Percentiles rank a stretch among this genome's conserved stretches.
Conservation (phyloP, 2,888 invertebrate species). For the Griposia aprilina region DNA sequence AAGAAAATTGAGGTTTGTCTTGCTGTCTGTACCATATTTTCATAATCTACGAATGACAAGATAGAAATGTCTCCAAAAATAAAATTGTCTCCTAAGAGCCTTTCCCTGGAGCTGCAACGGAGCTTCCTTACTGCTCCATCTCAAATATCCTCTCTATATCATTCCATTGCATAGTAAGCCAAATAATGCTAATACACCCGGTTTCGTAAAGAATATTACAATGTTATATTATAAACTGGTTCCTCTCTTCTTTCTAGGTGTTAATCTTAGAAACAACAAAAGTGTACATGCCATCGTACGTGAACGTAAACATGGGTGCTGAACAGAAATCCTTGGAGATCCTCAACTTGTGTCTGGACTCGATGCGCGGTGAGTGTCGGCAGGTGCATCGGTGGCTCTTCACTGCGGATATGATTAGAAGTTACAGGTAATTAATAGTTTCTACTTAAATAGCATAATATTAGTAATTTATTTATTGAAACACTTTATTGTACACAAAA, state of each 20-base stretch:
- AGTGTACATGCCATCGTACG: constrained; percentile 98
- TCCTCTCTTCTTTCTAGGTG: constrained; percentile 86
- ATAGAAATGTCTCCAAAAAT: neutral
- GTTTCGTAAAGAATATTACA: neutral
- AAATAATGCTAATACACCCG: neutral
- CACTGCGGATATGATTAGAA: constrained; percentile 96
- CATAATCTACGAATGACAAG: neutral
- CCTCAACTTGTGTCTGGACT: constrained; percentile 95
- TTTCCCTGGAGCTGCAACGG: neutral
- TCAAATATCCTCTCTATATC: neutral
- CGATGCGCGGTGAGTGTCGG: constrained; percentile 94
- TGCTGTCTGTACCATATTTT: neutral
- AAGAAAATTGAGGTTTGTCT: neutral
- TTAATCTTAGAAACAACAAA: constrained; percentile 97
- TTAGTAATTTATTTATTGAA: neutral
- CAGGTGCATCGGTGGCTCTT: constrained; percentile 98
- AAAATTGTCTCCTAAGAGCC: neutral
- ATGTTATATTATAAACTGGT: neutral
- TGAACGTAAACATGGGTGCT: constrained; percentile 98
- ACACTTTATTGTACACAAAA: neutral
- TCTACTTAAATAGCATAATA: neutral
- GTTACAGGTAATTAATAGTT: constrained; percentile 91
- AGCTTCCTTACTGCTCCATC: neutral
- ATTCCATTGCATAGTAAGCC: neutral
- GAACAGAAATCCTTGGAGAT: constrained; percentile 98